phyloP scores from a whole-genome alignment of 1,140 invertebrate genomes.

The Aphidius ervi region DNA sequence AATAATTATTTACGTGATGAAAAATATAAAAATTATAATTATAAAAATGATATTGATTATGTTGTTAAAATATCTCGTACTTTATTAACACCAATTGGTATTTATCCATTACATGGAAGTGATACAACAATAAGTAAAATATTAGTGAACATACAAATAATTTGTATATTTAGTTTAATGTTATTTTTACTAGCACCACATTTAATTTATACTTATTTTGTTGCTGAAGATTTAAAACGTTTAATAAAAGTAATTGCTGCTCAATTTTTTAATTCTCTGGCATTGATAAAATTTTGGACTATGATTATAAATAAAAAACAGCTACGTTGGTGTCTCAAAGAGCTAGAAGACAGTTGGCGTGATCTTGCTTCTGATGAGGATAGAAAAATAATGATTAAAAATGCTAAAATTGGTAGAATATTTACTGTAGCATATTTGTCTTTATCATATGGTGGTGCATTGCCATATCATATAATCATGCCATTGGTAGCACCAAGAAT shows the following conservation, averaged over 20 bases:
- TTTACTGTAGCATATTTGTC: constrained; percentile 41
- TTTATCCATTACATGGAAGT: constrained; percentile 39
- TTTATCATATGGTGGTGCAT: constrained; percentile 40
- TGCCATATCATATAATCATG: constrained; percentile 46
- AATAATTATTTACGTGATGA: neutral
- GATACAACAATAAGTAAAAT: constrained; percentile 22
- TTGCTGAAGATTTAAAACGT: constrained; percentile 38
- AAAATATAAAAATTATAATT: constrained; percentile 30
- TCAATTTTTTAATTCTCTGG: constrained; percentile 41
- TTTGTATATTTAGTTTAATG: constrained; percentile 36
- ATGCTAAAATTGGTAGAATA: constrained; percentile 38
- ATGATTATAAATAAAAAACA: constrained; percentile 39
- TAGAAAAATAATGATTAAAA: constrained; percentile 36
- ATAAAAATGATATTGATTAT: constrained; percentile 34
- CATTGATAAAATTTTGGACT: constrained; percentile 44
- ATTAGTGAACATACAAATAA: constrained; percentile 30
- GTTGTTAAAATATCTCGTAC: constrained; percentile 34
- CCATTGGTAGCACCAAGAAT: constrained; percentile 38
- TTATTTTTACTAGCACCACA: constrained; percentile 40
- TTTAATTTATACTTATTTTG: constrained; percentile 38
- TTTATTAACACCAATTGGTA: constrained; percentile 39
- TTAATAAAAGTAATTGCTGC: constrained; percentile 46
- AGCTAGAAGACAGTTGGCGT: constrained; percentile 39
- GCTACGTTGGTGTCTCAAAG: constrained; percentile 34
- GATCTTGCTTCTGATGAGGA: constrained; percentile 35